Evolutionary conservation across 2,888 invertebrate genomes (phyloP), one percentile per base, ranked within the genome.

Genomic region (Agriotes lineatus): DNA sequence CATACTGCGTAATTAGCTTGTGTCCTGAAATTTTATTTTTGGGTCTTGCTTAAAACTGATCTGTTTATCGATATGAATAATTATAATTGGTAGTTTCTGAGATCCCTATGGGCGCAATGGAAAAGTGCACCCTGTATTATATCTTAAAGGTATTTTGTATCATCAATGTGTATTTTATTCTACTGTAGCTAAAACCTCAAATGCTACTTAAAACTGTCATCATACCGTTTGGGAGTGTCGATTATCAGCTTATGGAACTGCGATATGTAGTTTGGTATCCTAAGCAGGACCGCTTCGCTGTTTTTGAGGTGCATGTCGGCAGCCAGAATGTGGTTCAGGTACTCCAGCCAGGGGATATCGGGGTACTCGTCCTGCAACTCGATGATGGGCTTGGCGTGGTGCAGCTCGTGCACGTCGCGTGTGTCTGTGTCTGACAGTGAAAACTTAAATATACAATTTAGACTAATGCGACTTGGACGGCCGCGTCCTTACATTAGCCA

Each of bases 1-100:
- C 96, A 96, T 89, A 95, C 89, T 77, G 94, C 90, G 80, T 96
- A 96, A 85, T 96, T 96, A 1, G 96, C 94, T 76, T 92, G 87
- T 1, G 88, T 85, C 71, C 92, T 88, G 79, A 10, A 77, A 71
- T 0, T 19, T 19, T 19, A 19, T n/a, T n/a, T n/a, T n/a, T n/a
- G n/a, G n/a, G n/a, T n/a, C n/a, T n/a, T n/a, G n/a, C n/a, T n/a
- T n/a, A n/a, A n/a, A n/a, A n/a, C n/a, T n/a, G n/a, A n/a, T n/a
- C n/a, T n/a, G n/a, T n/a, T n/a, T n/a, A n/a, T n/a, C n/a, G n/a
- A n/a, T n/a, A n/a, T n/a, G n/a, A n/a, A n/a, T n/a, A n/a, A n/a
- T n/a, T n/a, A n/a, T n/a, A n/a, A n/a, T n/a, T n/a, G n/a, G n/a
- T n/a, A n/a, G n/a, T n/a, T n/a, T n/a, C n/a, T n/a, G n/a, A n/a